Evolutionary conservation across 2,797 vertebrate species (phyloP), one percentile per base, ranked within the genome.

Genomic region (Eulemur rubriventer): DNA sequence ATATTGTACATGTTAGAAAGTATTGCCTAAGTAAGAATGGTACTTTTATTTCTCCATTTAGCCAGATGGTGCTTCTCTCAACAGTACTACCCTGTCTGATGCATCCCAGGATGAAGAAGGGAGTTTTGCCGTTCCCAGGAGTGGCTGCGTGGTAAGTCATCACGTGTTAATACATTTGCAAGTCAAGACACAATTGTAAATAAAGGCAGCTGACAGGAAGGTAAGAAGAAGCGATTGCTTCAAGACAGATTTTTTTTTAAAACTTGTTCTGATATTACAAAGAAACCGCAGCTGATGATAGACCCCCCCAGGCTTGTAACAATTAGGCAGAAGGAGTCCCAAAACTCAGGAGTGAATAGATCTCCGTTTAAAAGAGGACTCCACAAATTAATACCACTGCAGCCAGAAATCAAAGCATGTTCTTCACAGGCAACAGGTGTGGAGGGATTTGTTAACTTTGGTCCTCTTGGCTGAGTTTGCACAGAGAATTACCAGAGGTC

Each of bases 141-240:
- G 65, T 55, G 69, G 67, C n/a, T 81, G 96, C 1, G 0, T 73
- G 96, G 97, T 97, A 91, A 98, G 97, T 97, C 28, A 22, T 75
- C 11, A 11, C 22, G 20, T 46, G 41, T 13, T 65, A 33, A 4
- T 11, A n/a, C 5, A 22, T 7, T 70, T 50, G 30, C 13, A 13
- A 14, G 48, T 87, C 52, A n/a, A 55, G 72, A 5, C 11, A 35
- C 7, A 26, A 6, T 75, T 57, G n/a, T 8, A 11, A 22, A 41
- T 87, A 46, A 38, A 57, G 67, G 35, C 12, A 50, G n/a, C 24
- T 33, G 4, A 6, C 18, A 11, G n/a, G 18, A 38, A 33, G 43
- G 2, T 14, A 26, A 57, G n/a, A 88, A 76, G 41, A 22, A 87
- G 43, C 30, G 20, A 0, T 86, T 76, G 85, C 76, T 91, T 70